A percentile compares a stretch with the other conserved stretches of the same genome.
Conservation (phyloP, 2,797 vertebrate genomes). For the Synanceia verrucosa region DNA sequence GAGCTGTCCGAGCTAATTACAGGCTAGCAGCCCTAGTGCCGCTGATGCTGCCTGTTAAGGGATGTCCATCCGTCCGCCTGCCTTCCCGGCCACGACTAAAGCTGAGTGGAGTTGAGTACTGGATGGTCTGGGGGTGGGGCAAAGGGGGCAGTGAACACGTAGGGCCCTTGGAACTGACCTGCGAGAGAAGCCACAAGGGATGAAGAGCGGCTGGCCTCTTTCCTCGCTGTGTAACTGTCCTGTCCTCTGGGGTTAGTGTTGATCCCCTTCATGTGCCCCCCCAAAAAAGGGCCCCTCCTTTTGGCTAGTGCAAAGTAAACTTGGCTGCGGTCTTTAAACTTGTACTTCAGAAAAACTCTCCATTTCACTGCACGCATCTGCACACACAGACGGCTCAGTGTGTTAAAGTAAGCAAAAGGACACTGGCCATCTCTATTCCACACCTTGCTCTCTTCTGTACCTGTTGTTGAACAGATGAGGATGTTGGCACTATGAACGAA, state of each 20-base stretch:
- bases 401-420: slow-evolving; percentile 80
- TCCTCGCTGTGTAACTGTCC: slow-evolving; percentile 85
- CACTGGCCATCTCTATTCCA: slow-evolving; percentile 44
- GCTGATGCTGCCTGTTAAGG: slow-evolving; percentile 92
- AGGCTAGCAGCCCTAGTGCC: slow-evolving; percentile 89
- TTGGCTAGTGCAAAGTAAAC: slow-evolving; percentile 87
- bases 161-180: slow-evolving; percentile 94
- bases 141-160: slow-evolving; percentile 69
- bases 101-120: slow-evolving; percentile 57
- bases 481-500: slow-evolving; percentile 37
- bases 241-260: slow-evolving; percentile 92
- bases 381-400: slow-evolving; percentile 64
- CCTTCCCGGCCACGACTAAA: slow-evolving; percentile 66
- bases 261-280: slow-evolving; percentile 91
- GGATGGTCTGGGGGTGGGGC: slow-evolving; percentile 40
- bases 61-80: slow-evolving; percentile 84
- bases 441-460: slow-evolving; percentile 25
- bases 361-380: slow-evolving; percentile 43
- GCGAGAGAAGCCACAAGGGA: slow-evolving; percentile 88
- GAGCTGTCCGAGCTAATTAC: slow-evolving; percentile 99
- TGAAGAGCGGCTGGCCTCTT: slow-evolving; percentile 80
- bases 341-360: slow-evolving; percentile 65
- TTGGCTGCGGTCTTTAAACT: slow-evolving; percentile 86
- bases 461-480: slow-evolving; percentile 27
- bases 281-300: slow-evolving; percentile 45